A percentile compares a stretch with the other conserved stretches of the same genome.
Conservation (phyloP, 1,140 invertebrate genomes). For the Helicoverpa armigera region DNA sequence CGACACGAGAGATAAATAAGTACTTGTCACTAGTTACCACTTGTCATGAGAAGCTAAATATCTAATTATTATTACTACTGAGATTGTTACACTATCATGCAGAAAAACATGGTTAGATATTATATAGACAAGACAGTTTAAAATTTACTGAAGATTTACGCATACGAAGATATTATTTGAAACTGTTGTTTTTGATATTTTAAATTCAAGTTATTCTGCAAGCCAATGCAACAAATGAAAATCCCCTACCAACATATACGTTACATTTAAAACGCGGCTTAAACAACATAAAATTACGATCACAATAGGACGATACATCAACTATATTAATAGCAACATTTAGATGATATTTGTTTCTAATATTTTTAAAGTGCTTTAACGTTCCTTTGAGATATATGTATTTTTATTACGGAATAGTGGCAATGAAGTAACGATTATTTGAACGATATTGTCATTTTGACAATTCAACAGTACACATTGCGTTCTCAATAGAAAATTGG, state of each 20-base stretch:
- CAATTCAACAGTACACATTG: too few species aligned
- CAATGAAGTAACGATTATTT: too few species aligned
- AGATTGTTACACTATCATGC: constrained; percentile 3
- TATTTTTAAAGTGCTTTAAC: constrained; percentile 23
- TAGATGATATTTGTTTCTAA: constrained; percentile 8
- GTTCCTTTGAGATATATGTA: not conserved
- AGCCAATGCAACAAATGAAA: constrained; percentile 2
- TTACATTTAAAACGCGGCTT: not conserved
- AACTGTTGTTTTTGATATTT: too few species aligned
- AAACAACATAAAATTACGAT: constrained; percentile 22
- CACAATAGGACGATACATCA: constrained; percentile 20
- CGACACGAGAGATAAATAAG: constrained; percentile 29
- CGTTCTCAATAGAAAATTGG: too few species aligned
- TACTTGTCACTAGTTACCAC: constrained; percentile 40
- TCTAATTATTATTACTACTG: not conserved
- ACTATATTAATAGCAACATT: constrained; percentile 28
- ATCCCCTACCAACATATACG: constrained; percentile 18
- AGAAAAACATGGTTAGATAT: not conserved
- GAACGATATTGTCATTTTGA: too few species aligned
- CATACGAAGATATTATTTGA: too few species aligned
- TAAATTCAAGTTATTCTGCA: not conserved
- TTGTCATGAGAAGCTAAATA: constrained; percentile 34
- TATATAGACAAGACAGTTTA: not conserved
- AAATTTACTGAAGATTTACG: not conserved
- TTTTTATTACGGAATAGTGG: not conserved